Conservation (phyloP, 2,888 invertebrate genomes). For the Phlogophora meticulosa region DNA sequence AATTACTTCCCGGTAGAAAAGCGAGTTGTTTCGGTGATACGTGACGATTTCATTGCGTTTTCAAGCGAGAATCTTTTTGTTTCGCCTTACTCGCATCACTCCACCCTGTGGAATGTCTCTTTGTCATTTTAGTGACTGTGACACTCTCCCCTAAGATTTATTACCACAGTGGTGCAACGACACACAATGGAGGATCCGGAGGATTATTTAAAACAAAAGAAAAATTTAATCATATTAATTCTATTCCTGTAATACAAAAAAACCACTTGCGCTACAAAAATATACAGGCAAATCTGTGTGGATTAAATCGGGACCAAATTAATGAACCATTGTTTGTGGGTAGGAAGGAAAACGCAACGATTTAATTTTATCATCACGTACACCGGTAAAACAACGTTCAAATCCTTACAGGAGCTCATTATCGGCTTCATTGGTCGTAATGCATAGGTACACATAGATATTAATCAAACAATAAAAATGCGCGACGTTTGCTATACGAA, state of each 20-base stretch:
- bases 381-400: conserved; percentile 29
- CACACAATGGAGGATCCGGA: conserved; percentile 9
- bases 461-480: conserved; percentile 54
- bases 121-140: conserved; percentile 45
- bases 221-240: conserved; percentile 13
- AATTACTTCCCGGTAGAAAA: conserved; percentile 49
- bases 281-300: conserved; percentile 30
- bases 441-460: conserved; percentile 27
- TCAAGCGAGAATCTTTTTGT: conserved; percentile 24
- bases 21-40: conserved; percentile 6
- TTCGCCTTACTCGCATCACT: conserved; percentile 16
- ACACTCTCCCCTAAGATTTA: conserved; percentile 23
- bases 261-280: background rate
- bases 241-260: background rate
- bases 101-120: conserved; percentile 37
- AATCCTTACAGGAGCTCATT: conserved; percentile 32
- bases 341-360: conserved; percentile 49
- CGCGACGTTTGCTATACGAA: conserved; percentile 37
- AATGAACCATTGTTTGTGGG: conserved; percentile 41
- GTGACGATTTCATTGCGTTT: conserved; percentile 22
- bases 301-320: conserved; percentile 29
- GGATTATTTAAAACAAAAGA: conserved; percentile 13
- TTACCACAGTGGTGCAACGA: conserved; percentile 18
- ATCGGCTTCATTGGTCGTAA: conserved; percentile 40
- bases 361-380: conserved; percentile 27